phyloP scores from a whole-genome alignment of 1,140 invertebrate species.

The Meloidogyne floridensis region DNA sequence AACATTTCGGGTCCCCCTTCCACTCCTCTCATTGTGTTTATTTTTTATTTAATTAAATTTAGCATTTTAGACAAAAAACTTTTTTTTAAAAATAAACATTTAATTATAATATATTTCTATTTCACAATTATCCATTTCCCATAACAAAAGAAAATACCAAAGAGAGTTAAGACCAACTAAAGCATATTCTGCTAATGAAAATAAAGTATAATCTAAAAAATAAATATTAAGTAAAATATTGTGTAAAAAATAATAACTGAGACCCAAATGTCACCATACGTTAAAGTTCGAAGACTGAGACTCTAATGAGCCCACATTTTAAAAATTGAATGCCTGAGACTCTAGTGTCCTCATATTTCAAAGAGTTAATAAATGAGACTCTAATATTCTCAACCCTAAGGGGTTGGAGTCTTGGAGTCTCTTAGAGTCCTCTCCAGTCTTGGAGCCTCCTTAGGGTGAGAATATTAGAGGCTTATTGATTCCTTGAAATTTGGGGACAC shows the following conservation, averaged over 20 bases:
- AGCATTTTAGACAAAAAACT: neutral
- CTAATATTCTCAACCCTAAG: too few relatives aligned
- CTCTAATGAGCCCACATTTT: too few relatives aligned
- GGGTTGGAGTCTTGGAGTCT: too few relatives aligned
- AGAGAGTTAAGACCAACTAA: constrained; percentile 44
- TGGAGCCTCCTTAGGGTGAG: too few relatives aligned
- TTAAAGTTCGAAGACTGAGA: too few relatives aligned
- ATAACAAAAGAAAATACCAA: constrained; percentile 51
- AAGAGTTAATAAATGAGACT: too few relatives aligned
- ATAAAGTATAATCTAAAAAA: constrained; percentile 57
- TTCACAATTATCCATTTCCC: constrained; percentile 41
- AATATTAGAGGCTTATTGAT: too few relatives aligned
- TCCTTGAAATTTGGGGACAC: too few relatives aligned
- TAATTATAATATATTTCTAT: constrained; percentile 42
- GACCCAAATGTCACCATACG: too few relatives aligned
- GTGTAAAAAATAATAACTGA: too few relatives aligned
- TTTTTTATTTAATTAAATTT: neutral
- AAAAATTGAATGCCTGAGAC: constrained; percentile 1
- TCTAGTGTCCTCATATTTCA: neutral
- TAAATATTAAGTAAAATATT: neutral
- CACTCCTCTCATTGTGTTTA: neutral
- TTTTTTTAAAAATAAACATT: neutral
- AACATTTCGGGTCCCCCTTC: constrained; percentile 12
- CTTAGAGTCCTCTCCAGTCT: too few relatives aligned
- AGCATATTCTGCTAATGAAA: constrained; percentile 62